Evolutionary conservation across 1,140 invertebrate species (phyloP).

Genomic region (Penaeus vannamei): DNA sequence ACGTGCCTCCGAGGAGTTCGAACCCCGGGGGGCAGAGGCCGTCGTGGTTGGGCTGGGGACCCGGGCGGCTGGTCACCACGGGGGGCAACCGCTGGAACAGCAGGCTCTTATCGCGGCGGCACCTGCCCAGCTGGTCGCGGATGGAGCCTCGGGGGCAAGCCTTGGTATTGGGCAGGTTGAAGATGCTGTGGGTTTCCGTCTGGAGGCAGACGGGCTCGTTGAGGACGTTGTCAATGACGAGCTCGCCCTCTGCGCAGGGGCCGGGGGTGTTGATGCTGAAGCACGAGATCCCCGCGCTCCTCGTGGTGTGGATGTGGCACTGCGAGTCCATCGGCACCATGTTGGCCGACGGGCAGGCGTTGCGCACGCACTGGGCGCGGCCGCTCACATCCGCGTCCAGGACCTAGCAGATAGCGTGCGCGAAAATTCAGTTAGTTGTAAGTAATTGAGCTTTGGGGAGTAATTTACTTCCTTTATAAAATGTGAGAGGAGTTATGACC

Average conservation of each 20-base stretch:
- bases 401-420: not conserved
- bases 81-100: not conserved
- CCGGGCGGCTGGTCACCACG: not conserved
- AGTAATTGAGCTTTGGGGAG: too few species aligned
- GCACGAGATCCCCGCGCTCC: not conserved
- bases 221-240: slow-evolving; percentile 13
- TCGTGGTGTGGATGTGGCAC: not conserved
- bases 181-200: slow-evolving; percentile 36
- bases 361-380: not conserved
- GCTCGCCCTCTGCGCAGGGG: not conserved
- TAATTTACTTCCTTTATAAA: too few species aligned
- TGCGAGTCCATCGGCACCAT: slow-evolving; percentile 35
- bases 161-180: slow-evolving; percentile 14
- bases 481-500: too few species aligned
- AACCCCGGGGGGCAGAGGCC: slow-evolving; percentile 2
- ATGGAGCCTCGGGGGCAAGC: not conserved
- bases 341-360: not conserved
- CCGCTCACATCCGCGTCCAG: not conserved
- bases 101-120: not conserved
- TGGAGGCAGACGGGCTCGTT: slow-evolving; percentile 23
- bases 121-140: not conserved
- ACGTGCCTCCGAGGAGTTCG: slow-evolving; percentile 2
- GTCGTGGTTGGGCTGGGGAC: not conserved
- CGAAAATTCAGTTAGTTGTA: too few species aligned
- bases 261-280: not conserved